Conservation (phyloP, 2,797 vertebrate genomes). For the Hipposideros larvatus region DNA sequence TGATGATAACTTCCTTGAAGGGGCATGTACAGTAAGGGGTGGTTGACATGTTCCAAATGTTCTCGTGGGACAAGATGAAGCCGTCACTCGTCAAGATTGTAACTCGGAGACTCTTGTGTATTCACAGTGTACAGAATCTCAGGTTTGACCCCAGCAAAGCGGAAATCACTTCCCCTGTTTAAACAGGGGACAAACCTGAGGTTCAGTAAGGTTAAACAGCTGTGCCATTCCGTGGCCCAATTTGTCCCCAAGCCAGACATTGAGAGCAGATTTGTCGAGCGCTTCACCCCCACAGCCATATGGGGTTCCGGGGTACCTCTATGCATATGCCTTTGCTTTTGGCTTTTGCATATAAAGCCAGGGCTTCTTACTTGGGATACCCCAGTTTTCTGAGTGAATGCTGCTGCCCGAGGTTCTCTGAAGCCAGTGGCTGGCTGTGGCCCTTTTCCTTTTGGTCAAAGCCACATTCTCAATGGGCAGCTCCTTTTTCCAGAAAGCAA, state of each 20-base stretch:
- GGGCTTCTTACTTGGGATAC: rapidly evolving
- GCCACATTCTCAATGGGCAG: rapidly evolving
- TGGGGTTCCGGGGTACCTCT: rapidly evolving
- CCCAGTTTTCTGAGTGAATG: too few species aligned
- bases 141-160: not conserved
- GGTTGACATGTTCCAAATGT: rapidly evolving
- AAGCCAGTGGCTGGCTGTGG: rapidly evolving
- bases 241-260: not conserved
- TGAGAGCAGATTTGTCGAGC: too few species aligned
- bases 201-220: rapidly evolving
- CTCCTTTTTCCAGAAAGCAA: rapidly evolving
- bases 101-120: not conserved
- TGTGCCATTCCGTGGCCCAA: rapidly evolving
- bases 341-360: rapidly evolving
- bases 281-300: rapidly evolving
- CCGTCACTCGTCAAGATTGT: too few species aligned
- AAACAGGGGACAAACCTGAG: not conserved
- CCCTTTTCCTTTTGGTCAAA: not conserved
- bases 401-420: rapidly evolving
- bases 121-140: not conserved
- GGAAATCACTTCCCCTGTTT: too few species aligned
- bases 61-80: too few species aligned
- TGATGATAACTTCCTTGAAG: not conserved
- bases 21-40: not conserved
- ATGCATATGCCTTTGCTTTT: rapidly evolving